These are phyloP conservation scores for Pimephales promelas DNA, from an alignment of 2,113 vertebrate species.

Conservation along the genomic window DNA sequence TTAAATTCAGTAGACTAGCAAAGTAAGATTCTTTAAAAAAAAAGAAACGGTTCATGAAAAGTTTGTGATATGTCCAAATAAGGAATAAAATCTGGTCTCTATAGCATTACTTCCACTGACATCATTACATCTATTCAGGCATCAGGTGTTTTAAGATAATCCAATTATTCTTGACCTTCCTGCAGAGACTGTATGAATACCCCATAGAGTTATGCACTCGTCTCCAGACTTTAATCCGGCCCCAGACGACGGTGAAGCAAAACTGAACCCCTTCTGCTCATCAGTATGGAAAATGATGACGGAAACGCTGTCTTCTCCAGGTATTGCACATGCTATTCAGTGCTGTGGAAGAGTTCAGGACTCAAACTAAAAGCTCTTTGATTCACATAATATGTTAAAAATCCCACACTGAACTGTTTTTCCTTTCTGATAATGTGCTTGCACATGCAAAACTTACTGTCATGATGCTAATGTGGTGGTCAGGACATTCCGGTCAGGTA, in stretches of 20 bases:
- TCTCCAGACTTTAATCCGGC: slow-evolving; percentile 21
- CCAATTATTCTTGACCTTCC: slow-evolving; percentile 42
- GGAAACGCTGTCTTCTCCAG: slow-evolving; percentile 1
- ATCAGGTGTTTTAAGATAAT: slow-evolving; percentile 35
- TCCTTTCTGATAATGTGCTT: not conserved
- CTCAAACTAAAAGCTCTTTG: not conserved
- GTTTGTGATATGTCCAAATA: slow-evolving; percentile 40
- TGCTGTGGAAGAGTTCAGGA: not conserved
- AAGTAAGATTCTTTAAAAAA: not conserved
- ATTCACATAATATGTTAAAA: not conserved
- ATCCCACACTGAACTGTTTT: not conserved
- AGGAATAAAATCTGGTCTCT: not conserved
- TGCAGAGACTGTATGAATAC: not conserved
- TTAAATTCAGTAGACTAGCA: not conserved
- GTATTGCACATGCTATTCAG: not conserved
- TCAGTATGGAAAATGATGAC: slow-evolving; percentile 1
- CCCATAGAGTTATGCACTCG: not conserved
- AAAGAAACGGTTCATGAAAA: not conserved
- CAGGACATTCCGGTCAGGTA: not conserved
- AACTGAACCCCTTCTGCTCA: not conserved
- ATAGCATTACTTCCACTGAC: not conserved
- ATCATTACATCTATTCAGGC: slow-evolving; percentile 21
- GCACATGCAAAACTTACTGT: not conserved
- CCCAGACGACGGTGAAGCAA: slow-evolving; percentile 6
- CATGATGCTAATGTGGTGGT: not conserved